These are phyloP conservation scores for Sclerurus mexicanus DNA, from an alignment of 2,113 vertebrate species.

Conservation along the genomic window DNA sequence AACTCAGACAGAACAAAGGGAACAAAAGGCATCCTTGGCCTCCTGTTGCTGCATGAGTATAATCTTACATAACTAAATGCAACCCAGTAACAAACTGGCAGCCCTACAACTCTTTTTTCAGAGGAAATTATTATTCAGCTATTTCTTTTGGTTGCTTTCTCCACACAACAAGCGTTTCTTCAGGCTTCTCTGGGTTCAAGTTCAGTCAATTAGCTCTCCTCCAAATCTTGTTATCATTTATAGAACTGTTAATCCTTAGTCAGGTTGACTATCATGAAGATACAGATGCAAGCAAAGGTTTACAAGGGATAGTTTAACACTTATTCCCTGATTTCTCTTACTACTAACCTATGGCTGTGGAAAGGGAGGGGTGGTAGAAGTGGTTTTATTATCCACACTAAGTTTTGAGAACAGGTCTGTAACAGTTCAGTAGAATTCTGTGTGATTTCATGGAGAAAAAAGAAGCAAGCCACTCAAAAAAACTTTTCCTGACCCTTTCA, in stretches of 20 bases:
- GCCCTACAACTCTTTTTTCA: neutral
- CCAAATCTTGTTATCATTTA: neutral
- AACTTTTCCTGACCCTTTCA: neutral
- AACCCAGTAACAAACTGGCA: neutral
- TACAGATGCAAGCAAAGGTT: neutral
- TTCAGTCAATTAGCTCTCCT: neutral
- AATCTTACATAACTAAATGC: neutral
- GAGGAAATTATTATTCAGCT: neutral
- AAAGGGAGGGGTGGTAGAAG: neutral
- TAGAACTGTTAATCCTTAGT: neutral
- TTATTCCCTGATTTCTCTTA: neutral
- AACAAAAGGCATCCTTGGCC: neutral
- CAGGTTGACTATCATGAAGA: neutral
- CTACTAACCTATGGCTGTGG: neutral
- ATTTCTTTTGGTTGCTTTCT: neutral
- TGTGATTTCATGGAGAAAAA: neutral
- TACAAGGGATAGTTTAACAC: neutral
- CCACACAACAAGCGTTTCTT: neutral
- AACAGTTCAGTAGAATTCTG: neutral
- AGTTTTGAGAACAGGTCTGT: neutral
- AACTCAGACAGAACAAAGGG: neutral
- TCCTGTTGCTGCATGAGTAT: neutral
- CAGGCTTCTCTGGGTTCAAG: neutral
- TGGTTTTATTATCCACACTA: neutral
- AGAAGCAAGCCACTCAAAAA: neutral